A percentile compares a stretch with the other conserved stretches of the same genome.
Conservation (phyloP, 1,140 invertebrate genomes). For the Hormaphis cornu region DNA sequence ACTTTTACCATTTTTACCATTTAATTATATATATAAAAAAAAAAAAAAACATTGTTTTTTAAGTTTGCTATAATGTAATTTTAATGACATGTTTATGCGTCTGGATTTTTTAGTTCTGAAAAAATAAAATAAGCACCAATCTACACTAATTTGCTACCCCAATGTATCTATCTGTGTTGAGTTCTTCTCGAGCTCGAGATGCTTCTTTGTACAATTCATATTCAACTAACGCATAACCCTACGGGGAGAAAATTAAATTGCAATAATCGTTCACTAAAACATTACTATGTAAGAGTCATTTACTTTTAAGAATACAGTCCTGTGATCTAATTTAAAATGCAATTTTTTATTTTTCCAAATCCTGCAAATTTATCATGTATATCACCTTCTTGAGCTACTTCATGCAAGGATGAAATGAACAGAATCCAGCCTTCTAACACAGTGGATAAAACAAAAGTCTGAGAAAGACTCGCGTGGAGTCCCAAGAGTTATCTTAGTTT, state of each 20-base stretch:
- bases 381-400: conserved; percentile 96
- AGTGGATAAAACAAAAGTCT: conserved; percentile 42
- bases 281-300: background rate
- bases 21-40: too few species aligned
- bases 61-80: too few species aligned
- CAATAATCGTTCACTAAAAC: too few species aligned
- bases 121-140: too few species aligned
- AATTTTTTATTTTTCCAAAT: conserved; percentile 97
- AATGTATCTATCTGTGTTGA: conserved; percentile 84
- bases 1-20: too few species aligned
- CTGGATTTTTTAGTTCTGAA: too few species aligned
- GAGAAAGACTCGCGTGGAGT: too few species aligned
- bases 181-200: conserved; percentile 74
- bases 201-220: conserved; percentile 96
- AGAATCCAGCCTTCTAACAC: conserved; percentile 97
- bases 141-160: too few species aligned
- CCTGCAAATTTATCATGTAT: conserved; percentile 94
- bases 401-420: conserved; percentile 93
- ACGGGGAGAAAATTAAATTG: conserved; percentile 34
- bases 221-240: conserved; percentile 90
- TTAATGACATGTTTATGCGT: too few species aligned
- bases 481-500: too few species aligned
- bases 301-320: conserved; percentile 94
- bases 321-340: conserved; percentile 88
- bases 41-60: too few species aligned